Base-by-base conservation (phyloP, 1,140 invertebrate species). In the Thaumetopoea pityocampa region DNA sequence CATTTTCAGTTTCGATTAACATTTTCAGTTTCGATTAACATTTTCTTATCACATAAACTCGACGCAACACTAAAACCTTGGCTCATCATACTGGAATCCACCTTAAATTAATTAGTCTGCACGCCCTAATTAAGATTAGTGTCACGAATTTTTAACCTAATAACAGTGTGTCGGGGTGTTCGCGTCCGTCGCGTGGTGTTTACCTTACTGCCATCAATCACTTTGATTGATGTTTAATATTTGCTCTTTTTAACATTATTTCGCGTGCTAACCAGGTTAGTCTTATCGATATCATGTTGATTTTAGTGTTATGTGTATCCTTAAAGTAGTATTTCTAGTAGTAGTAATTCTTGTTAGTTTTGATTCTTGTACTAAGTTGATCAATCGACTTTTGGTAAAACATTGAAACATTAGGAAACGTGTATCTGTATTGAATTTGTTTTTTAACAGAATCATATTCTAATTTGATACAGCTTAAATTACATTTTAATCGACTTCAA, bases 141-240 rank as follows among this genome's bases (percentile, higher is more conserved):
- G 53, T 51, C 40, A 57, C 47, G 35, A 34, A 45, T 43, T 35
- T 38, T 38, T 67, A 58, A 54, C 51, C 61, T 44, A 61, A 52
- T 63, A 51, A 30, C 22, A 20, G 16, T 19, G 30, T 17, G 28
- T 5, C 27, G 37, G n/a, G 30, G 7, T 20, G 5, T 5, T 20
- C 5, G 5, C 14, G 29, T 43, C 30, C 18, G 18, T 32, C 37
- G 37, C 11, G 17, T 14, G 6, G 11, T 62, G 65, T 65, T 59
- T 68, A 55, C 55, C 45, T 51, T 17, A 47, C 17, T 14, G 23
- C 35, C 42, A 67, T 72, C 67, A 66, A 72, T 76, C 64, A 68
- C 52, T 23, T 48, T 72, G 71, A 76, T 72, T 59, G 67, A 76
- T 72, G 48, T 42, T 53, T 18, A 43, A 35, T 20, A 32, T 49